Evolutionary conservation across 2,797 vertebrate species (phyloP).

Genomic region (Petrocephalus sullivani): DNA sequence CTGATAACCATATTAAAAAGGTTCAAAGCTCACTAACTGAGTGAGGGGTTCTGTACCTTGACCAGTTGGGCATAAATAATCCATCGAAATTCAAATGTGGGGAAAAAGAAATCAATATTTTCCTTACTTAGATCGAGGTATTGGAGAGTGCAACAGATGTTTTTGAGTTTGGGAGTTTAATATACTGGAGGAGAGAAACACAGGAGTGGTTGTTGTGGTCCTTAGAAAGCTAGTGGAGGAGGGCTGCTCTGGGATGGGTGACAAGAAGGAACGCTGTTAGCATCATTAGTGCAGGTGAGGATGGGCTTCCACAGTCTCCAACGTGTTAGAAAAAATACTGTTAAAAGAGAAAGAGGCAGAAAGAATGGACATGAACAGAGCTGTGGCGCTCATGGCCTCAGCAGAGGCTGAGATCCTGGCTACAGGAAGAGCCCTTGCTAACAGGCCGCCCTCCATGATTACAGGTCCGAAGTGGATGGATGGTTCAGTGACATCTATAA

Average conservation of each 20-base stretch:
- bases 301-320: background rate
- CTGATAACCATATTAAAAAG: background rate
- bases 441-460: slow-evolving; percentile 8
- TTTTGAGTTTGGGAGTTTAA: background rate
- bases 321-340: background rate
- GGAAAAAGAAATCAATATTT: background rate
- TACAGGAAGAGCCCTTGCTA: background rate
- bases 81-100: background rate
- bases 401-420: background rate
- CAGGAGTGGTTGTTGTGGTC: background rate
- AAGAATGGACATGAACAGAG: background rate
- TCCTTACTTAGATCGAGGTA: background rate
- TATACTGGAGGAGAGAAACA: background rate
- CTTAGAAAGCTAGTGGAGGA: background rate
- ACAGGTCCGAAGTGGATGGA: slow-evolving; percentile 49
- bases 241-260: background rate
- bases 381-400: background rate
- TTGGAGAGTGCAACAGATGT: background rate
- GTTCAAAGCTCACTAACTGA: background rate
- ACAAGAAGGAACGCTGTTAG: background rate
- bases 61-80: background rate
- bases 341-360: background rate
- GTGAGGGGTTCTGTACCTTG: background rate
- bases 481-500: slow-evolving; percentile 54
- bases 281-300: background rate